phyloP scores from a whole-genome alignment of 2,797 vertebrate species.

The Danio tinwini region DNA sequence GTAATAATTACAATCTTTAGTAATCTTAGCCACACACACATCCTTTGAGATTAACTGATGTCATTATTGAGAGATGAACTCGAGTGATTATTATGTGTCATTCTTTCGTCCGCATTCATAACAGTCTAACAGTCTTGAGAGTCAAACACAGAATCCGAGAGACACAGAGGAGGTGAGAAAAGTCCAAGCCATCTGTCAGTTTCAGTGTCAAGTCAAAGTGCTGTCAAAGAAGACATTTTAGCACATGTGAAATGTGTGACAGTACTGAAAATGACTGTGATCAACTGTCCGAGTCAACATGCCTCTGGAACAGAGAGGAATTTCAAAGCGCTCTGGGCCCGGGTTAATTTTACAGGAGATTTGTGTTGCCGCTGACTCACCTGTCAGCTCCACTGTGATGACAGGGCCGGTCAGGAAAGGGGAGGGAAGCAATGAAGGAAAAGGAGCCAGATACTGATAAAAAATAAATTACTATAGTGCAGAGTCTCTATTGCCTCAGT shows the following conservation, averaged over 20 bases:
- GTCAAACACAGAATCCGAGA: neutral
- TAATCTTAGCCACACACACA: slow-evolving; percentile 2
- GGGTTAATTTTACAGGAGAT: slow-evolving; percentile 37
- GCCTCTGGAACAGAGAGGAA: slow-evolving; percentile 21
- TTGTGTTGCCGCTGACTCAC: slow-evolving; percentile 34
- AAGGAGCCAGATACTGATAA: slow-evolving; percentile 38
- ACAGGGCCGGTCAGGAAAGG: slow-evolving; percentile 48
- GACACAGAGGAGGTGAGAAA: slow-evolving; percentile 2
- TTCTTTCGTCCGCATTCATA: slow-evolving; percentile 36
- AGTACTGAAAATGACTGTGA: slow-evolving; percentile 45
- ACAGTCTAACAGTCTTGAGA: slow-evolving; percentile 47
- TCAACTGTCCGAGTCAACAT: slow-evolving; percentile 12
- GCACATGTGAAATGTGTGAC: slow-evolving; percentile 25
- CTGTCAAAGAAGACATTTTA: slow-evolving; percentile 11
- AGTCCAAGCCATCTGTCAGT: slow-evolving; percentile 43
- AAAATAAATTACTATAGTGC: slow-evolving; percentile 38
- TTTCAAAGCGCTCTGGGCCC: slow-evolving; percentile 22
- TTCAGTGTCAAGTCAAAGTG: slow-evolving; percentile 21
- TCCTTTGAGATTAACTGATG: slow-evolving; percentile 13
- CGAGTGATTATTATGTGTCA: neutral
- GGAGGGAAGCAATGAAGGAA: slow-evolving; percentile 14
- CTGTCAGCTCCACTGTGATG: slow-evolving; percentile 45
- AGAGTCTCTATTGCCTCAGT: slow-evolving; percentile 27
- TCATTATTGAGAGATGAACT: slow-evolving; percentile 24
- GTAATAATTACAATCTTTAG: slow-evolving; percentile 37